phyloP scores from a whole-genome alignment of 1,140 invertebrate species.

The Patella vulgata region DNA sequence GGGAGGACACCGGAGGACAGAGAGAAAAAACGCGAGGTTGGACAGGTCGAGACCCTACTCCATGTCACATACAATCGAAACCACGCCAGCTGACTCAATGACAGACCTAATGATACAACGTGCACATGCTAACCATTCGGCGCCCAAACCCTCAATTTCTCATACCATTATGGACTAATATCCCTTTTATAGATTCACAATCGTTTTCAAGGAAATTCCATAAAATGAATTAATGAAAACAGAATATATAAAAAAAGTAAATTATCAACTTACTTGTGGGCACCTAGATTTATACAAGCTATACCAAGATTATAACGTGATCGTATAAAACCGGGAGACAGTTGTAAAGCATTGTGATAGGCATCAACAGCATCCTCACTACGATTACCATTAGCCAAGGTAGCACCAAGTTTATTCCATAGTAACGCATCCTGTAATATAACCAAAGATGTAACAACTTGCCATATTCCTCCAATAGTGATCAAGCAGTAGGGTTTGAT shows the following conservation, averaged over 20 bases:
- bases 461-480: background rate
- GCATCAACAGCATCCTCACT: constrained; percentile 97
- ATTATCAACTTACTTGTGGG: constrained; percentile 77
- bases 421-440: constrained; percentile 83
- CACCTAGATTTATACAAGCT: constrained; percentile 95
- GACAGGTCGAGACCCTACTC: background rate
- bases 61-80: no score
- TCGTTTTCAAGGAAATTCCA: no score
- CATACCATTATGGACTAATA: background rate
- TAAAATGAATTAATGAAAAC: no score
- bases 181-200: background rate
- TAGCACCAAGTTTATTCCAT: constrained; percentile 98
- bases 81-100: no score
- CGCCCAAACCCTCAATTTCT: background rate
- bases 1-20: background rate
- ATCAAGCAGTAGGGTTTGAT: no score
- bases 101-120: no score
- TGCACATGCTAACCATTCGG: no score
- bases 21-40: background rate
- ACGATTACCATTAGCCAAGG: constrained; percentile 92
- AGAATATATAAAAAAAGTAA: no score
- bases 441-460: background rate
- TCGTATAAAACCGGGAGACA: constrained; percentile 95
- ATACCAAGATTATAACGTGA: constrained; percentile 98
- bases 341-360: constrained; percentile 89